Evolutionary conservation across 2,113 vertebrate genomes (phyloP).

Genomic region (Antidorcas marsupialis): DNA sequence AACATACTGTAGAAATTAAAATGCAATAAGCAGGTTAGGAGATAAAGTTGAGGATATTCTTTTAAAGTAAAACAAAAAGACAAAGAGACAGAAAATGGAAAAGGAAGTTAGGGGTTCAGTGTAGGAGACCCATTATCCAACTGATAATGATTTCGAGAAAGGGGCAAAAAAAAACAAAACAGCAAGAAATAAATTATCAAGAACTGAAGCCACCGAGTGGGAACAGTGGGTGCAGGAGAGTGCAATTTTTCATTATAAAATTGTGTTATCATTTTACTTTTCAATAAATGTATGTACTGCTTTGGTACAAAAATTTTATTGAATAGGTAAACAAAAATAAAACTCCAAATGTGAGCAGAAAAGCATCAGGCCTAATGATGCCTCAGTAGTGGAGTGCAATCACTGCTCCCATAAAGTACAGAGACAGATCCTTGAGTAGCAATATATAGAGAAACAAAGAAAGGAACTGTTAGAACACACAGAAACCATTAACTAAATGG

Average conservation of each 20-base stretch:
- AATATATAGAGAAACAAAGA: not conserved
- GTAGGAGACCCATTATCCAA: not conserved
- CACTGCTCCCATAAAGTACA: not conserved
- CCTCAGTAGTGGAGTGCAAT: not conserved
- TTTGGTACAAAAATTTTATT: not conserved
- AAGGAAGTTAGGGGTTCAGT: not conserved
- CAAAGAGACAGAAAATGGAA: not conserved
- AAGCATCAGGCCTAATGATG: not conserved
- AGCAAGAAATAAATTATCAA: not conserved
- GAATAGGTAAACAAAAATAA: constrained; percentile 2
- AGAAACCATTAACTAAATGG: not conserved
- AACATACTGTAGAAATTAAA: not conserved
- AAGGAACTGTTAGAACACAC: not conserved
- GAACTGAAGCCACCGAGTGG: not conserved
- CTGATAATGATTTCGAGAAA: not conserved
- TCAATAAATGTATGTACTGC: not conserved
- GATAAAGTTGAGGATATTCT: not conserved
- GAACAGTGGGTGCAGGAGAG: not conserved
- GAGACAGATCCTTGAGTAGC: not conserved
- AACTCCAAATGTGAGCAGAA: not conserved
- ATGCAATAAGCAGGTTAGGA: not conserved
- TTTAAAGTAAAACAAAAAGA: not conserved
- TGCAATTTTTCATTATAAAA: not conserved
- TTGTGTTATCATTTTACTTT: not conserved
- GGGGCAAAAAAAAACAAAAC: not conserved